Evolutionary conservation across 2,797 vertebrate genomes (phyloP).

Genomic region (Argyrosomus regius): DNA sequence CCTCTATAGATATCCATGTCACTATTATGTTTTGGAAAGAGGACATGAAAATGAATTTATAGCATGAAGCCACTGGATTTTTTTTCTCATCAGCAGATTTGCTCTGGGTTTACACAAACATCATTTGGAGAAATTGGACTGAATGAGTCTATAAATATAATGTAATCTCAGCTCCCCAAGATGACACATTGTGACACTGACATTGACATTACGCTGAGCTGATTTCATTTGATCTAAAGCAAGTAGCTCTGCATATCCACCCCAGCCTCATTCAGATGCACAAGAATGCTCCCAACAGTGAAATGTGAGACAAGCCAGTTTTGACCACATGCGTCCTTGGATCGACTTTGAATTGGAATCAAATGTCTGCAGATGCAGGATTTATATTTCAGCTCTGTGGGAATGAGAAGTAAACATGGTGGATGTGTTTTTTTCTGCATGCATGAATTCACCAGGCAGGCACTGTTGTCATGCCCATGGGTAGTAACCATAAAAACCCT

Average conservation of each 20-base stretch:
- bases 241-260: conserved; percentile 19
- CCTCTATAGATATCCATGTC: background rate
- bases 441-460: conserved; percentile 46
- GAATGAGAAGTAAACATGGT: conserved; percentile 23
- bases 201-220: conserved; percentile 52
- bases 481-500: conserved; percentile 66
- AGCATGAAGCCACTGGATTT: background rate
- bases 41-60: conserved; percentile 16
- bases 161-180: conserved; percentile 38
- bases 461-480: conserved; percentile 53
- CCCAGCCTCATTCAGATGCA: conserved; percentile 25
- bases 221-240: conserved; percentile 53
- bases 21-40: background rate
- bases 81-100: conserved; percentile 31
- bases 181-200: conserved; percentile 51
- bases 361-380: conserved; percentile 9
- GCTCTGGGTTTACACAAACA: conserved; percentile 14
- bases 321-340: conserved; percentile 41
- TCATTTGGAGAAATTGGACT: conserved; percentile 38
- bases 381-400: background rate
- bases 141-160: conserved; percentile 48
- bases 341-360: conserved; percentile 37
- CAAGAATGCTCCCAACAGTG: conserved; percentile 17
- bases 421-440: conserved; percentile 12
- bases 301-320: conserved; percentile 39